Conservation (phyloP, 2,797 vertebrate genomes). For the Antrozous pallidus region DNA sequence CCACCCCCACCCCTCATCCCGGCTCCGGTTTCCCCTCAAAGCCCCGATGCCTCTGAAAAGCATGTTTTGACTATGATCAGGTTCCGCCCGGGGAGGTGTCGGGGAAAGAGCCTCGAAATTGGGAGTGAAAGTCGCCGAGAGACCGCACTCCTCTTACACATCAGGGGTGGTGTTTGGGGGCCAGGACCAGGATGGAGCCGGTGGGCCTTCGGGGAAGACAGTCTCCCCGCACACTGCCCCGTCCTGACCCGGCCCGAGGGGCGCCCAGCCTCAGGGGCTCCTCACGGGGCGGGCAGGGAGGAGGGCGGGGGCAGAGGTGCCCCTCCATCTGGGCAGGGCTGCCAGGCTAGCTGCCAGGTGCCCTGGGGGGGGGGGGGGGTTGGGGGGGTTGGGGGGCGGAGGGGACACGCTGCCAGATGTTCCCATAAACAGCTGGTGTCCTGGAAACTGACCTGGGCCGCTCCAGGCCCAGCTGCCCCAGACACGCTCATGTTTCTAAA, state of each 20-base stretch:
- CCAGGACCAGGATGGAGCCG: background rate
- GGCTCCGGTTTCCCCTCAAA: conserved; percentile 75
- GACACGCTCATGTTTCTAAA: background rate
- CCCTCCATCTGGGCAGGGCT: rapidly evolving
- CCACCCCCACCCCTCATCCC: no score
- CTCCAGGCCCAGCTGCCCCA: background rate
- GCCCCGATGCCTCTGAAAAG: conserved; percentile 68
- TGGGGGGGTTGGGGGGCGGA: no score
- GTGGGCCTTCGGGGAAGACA: background rate
- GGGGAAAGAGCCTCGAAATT: conserved; percentile 63
- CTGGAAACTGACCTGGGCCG: rapidly evolving
- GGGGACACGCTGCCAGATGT: no score
- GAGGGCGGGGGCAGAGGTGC: background rate
- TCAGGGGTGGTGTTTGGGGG: conserved; percentile 46
- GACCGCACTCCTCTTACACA: conserved; percentile 56
- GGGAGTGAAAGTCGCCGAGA: conserved; percentile 69
- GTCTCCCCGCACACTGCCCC: no score
- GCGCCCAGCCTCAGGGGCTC: no score
- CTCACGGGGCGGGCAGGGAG: no score
- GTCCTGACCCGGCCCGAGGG: no score
- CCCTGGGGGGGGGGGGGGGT: no score
- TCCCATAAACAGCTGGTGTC: background rate
- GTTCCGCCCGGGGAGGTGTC: conserved; percentile 68
- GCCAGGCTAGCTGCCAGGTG: background rate
- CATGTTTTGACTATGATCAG: conserved; percentile 69